Conservation (phyloP, 2,797 vertebrate species). For the Danio tinwini region DNA sequence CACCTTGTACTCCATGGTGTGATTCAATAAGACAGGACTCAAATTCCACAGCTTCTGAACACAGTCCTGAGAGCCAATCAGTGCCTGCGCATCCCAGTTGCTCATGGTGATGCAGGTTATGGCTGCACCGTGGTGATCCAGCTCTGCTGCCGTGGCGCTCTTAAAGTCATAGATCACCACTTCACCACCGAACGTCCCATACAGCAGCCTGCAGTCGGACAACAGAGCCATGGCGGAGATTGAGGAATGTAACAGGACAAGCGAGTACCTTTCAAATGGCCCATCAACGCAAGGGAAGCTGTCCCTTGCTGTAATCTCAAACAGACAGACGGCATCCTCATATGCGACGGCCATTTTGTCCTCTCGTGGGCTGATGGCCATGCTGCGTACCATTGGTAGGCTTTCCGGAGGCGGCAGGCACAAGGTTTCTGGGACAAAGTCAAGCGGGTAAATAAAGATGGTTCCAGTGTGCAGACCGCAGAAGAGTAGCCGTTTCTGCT, state of each 20-base stretch:
- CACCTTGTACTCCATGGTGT: conserved; percentile 84
- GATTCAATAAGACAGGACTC: conserved; percentile 72
- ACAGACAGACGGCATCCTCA: conserved; percentile 71
- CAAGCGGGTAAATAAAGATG: conserved; percentile 81
- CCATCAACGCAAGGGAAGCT: conserved; percentile 75
- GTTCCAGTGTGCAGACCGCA: conserved; percentile 79
- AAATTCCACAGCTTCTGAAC: conserved; percentile 83
- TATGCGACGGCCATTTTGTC: conserved; percentile 75
- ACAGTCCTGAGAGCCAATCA: conserved; percentile 79
- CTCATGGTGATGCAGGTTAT: conserved; percentile 79
- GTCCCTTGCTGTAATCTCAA: conserved; percentile 75
- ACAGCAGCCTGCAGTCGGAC: conserved; percentile 71
- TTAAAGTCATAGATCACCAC: conserved; percentile 72
- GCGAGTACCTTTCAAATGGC: conserved; percentile 66
- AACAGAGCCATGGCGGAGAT: conserved; percentile 74
- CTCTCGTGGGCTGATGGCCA: conserved; percentile 73
- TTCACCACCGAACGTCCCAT: conserved; percentile 70
- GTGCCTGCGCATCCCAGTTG: conserved; percentile 72
- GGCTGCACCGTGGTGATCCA: conserved; percentile 79
- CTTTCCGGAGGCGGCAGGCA: conserved; percentile 82
- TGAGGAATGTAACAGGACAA: conserved; percentile 69
- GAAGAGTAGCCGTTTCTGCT: conserved; percentile 79
- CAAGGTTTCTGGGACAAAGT: conserved; percentile 74
- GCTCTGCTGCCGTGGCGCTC: conserved; percentile 33
- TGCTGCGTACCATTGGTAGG: conserved; percentile 66